Evolutionary conservation across 2,113 vertebrate genomes (phyloP).

Genomic region (Epinephelus lanceolatus): DNA sequence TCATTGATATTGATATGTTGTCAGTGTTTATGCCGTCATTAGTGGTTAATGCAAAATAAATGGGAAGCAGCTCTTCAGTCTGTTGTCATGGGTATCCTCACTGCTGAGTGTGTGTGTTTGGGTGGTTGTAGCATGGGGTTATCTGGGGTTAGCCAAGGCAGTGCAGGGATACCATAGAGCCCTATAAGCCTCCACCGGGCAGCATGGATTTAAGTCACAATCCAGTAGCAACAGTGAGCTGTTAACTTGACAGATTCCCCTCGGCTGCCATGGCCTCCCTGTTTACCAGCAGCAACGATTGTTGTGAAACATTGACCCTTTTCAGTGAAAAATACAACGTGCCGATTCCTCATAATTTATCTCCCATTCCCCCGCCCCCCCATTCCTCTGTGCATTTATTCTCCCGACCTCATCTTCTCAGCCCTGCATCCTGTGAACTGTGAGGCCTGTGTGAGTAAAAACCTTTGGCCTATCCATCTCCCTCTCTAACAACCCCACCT

Average conservation of each 20-base stretch:
- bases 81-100: neutral
- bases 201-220: constrained; percentile 43
- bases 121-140: neutral
- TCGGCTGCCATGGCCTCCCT: neutral
- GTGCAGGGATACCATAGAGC: constrained; percentile 28
- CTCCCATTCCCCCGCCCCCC: constrained; percentile 5
- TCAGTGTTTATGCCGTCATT: neutral
- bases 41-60: neutral
- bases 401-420: constrained; percentile 40
- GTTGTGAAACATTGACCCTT: constrained; percentile 39
- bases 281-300: constrained; percentile 51
- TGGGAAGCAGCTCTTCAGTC: neutral
- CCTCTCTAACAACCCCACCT: constrained; percentile 37
- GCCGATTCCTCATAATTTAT: constrained; percentile 38
- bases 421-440: constrained; percentile 18
- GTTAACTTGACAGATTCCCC: constrained; percentile 61
- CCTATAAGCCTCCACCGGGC: constrained; percentile 16
- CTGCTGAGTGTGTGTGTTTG: neutral
- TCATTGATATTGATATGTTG: neutral
- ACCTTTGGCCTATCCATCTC: constrained; percentile 29
- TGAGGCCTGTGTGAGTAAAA: constrained; percentile 43
- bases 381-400: constrained; percentile 17
- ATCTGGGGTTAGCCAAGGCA: constrained; percentile 23
- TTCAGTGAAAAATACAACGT: constrained; percentile 38
- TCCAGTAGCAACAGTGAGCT: constrained; percentile 47